Conservation (phyloP, 2,888 invertebrate species). For the Volucella bombylans region DNA sequence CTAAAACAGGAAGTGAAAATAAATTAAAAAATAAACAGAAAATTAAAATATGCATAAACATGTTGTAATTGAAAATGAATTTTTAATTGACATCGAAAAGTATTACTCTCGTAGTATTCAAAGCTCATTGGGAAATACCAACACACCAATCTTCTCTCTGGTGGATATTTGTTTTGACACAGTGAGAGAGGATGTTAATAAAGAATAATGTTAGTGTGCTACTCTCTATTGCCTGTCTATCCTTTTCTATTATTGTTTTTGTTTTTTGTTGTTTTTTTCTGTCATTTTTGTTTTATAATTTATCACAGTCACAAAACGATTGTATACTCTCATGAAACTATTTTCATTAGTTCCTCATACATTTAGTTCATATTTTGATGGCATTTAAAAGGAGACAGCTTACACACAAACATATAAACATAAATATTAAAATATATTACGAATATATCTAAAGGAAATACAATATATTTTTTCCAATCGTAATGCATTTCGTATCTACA, state of each 20-base stretch:
- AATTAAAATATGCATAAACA: slow-evolving; percentile 34
- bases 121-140: slow-evolving; percentile 39
- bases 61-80: slow-evolving; percentile 40
- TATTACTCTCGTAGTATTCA: too few relatives aligned
- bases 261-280: slow-evolving; percentile 17
- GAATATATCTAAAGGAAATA: too few relatives aligned
- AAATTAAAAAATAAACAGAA: slow-evolving; percentile 4
- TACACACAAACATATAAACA: slow-evolving; percentile 11
- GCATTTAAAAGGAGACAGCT: slow-evolving; percentile 15
- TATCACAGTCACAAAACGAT: slow-evolving; percentile 43
- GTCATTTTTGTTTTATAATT: slow-evolving; percentile 42
- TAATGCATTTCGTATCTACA: background rate
- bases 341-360: slow-evolving; percentile 3
- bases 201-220: slow-evolving; percentile 72
- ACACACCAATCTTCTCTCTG: slow-evolving; percentile 53
- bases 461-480: background rate
- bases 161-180: slow-evolving; percentile 63
- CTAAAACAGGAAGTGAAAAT: slow-evolving; percentile 8
- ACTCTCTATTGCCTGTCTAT: slow-evolving; percentile 51
- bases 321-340: background rate
- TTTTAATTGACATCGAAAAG: slow-evolving; percentile 43
- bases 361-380: slow-evolving; percentile 32
- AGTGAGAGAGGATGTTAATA: slow-evolving; percentile 72
- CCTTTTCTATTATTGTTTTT: slow-evolving; percentile 19
- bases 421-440: too few relatives aligned